Percentiles rank a stretch among this genome's conserved stretches.
phyloP scores from a whole-genome alignment of 2,113 vertebrate species.

The Tetraodon nigroviridis region DNA sequence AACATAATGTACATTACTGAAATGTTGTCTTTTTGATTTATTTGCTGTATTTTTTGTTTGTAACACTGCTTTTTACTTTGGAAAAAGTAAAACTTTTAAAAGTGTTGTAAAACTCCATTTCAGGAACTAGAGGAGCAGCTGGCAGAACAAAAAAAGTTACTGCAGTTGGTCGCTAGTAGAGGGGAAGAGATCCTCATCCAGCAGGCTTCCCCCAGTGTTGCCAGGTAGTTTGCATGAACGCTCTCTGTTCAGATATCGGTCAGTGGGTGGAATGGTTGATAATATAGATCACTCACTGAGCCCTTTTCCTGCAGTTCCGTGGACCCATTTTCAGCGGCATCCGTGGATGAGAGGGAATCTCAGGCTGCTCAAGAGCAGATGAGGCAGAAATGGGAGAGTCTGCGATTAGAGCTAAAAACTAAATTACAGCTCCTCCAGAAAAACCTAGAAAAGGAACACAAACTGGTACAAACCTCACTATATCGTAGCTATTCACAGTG shows the following conservation, averaged over 20 bases:
- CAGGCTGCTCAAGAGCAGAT: conserved; percentile 73
- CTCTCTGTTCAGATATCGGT: no score
- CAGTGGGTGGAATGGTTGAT: not conserved
- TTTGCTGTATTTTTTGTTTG: no score
- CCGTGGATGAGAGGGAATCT: conserved; percentile 76
- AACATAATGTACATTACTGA: no score
- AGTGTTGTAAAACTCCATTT: not conserved
- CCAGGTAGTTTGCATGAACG: conserved; percentile 20
- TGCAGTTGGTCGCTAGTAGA: conserved; percentile 86
- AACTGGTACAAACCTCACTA: conserved; percentile 72
- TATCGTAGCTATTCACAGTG: not conserved
- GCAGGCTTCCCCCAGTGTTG: conserved; percentile 73
- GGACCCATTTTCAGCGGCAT: conserved; percentile 73
- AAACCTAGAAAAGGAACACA: conserved; percentile 81
- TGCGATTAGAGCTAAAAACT: conserved; percentile 83
- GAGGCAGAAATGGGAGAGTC: conserved; percentile 85
- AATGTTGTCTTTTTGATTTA: no score
- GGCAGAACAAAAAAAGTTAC: conserved; percentile 88
- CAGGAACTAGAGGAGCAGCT: conserved; percentile 92
- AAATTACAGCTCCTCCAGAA: conserved; percentile 83
- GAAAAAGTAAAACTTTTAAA: not conserved
- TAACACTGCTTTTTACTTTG: no score
- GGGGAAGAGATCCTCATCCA: conserved; percentile 92
- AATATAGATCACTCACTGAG: conserved; percentile 11
- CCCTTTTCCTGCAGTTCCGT: conserved; percentile 66